Evolutionary conservation across 2,797 vertebrate genomes (phyloP).

Genomic region (Chelidonichthys spinosus): DNA sequence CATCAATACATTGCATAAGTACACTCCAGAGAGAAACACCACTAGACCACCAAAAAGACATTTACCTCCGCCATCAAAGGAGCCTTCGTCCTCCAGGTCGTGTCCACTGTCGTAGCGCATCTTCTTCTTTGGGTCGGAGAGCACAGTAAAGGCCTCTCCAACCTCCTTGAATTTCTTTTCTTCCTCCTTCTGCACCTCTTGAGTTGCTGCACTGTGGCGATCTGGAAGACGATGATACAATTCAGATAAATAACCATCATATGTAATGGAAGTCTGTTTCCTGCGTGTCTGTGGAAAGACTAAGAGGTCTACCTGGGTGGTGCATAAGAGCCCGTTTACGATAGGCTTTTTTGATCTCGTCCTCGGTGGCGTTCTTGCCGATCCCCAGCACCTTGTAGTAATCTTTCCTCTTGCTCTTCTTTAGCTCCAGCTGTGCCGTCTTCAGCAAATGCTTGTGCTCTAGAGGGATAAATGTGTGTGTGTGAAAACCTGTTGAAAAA

Average conservation of each 20-base stretch:
- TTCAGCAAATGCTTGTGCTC: slow-evolving; percentile 96
- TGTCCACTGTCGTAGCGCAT: slow-evolving; percentile 96
- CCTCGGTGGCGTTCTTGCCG: slow-evolving; percentile 93
- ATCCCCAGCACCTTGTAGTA: slow-evolving; percentile 97
- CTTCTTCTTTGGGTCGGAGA: slow-evolving; percentile 98
- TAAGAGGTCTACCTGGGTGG: slow-evolving; percentile 88
- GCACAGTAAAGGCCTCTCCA: slow-evolving; percentile 97
- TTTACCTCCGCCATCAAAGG: slow-evolving; percentile 72
- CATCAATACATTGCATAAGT: not conserved
- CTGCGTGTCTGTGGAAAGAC: not conserved
- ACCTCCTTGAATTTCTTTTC: slow-evolving; percentile 99
- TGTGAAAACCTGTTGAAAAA: not conserved
- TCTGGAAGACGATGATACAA: slow-evolving; percentile 77
- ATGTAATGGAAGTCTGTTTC: not conserved
- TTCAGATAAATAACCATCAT: not conserved
- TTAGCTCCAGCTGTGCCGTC: slow-evolving; percentile 93
- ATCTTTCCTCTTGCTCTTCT: slow-evolving; percentile 98
- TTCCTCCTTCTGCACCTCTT: slow-evolving; percentile 97
- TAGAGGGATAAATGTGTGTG: slow-evolving; percentile 53
- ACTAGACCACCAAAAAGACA: not conserved
- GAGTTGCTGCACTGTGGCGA: slow-evolving; percentile 93
- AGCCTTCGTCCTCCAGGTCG: slow-evolving; percentile 93
- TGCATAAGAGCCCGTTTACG: slow-evolving; percentile 97
- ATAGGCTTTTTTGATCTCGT: slow-evolving; percentile 97
- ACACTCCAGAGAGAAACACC: not conserved